Base-by-base conservation (phyloP, 2,797 vertebrate genomes). In the Vultur gryphus region DNA sequence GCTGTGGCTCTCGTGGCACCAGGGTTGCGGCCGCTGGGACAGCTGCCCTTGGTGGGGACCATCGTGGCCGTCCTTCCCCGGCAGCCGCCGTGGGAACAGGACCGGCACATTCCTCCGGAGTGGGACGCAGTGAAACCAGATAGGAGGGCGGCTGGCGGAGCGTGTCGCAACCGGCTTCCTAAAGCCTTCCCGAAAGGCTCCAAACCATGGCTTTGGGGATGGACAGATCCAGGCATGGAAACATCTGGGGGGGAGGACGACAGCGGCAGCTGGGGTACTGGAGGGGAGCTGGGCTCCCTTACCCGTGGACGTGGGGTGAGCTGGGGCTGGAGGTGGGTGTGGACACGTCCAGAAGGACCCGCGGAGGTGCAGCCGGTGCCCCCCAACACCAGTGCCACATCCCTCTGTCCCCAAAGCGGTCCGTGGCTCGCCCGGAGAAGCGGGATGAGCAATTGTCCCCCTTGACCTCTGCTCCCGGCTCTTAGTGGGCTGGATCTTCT, bases 61-160 rank as follows among this genome's bases (percentile, higher is more conserved):
- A 1, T 81, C 3, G 44, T 0, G 20, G 69, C 65, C 3, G 37
- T 46, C 73, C 78, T 62, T 48, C 62, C 58, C 62, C 49, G 10
- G 80, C 89, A 69, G 89, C 84, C 16, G 49, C 79, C 43, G 83
- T 97, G 96, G 94, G 94, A 95, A 95, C 52, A 9, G 83, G 82
- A 70, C 78, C 48, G 59, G 59, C 79, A 11, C 89, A 87, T 97
- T 96, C 91, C 90, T 95, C 59, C 9, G 8, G 82, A 73, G 78
- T 15, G 3, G 91, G 89, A 90, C 26, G 21, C 51, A 19, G 82
- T 8, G 84, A 77, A 77, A 87, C 1, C 75, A 66, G 87, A 71
- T 43, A 79, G 92, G 79, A 77, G 69, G 54, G 72, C 10, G 66
- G 61, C 76, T 65, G 89, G 72, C 1, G 21, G 67, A 75, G 49